Conservation (phyloP, 2,797 vertebrate genomes). For the Etheostoma perlongum region DNA sequence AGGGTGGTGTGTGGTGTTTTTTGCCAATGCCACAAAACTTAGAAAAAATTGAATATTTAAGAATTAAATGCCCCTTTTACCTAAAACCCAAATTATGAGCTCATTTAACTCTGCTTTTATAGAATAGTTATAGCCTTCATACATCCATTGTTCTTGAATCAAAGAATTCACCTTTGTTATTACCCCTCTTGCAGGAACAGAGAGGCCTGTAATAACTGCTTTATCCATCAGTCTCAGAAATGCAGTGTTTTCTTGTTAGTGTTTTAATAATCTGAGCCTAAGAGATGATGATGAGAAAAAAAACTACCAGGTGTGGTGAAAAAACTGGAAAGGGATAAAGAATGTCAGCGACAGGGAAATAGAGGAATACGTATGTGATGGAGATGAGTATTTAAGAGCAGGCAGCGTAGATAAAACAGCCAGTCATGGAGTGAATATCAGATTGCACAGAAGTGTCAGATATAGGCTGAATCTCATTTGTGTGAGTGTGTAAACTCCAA, state of each 20-base stretch:
- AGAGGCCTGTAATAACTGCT: slow-evolving; percentile 74
- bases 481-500: slow-evolving; percentile 48
- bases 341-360: slow-evolving; percentile 48
- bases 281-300: slow-evolving; percentile 36
- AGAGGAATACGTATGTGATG: slow-evolving; percentile 29
- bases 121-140: slow-evolving; percentile 62
- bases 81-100: slow-evolving; percentile 56
- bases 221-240: slow-evolving; percentile 67
- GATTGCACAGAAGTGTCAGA: slow-evolving; percentile 57
- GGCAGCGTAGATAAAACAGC: slow-evolving; percentile 27
- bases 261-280: slow-evolving; percentile 68
- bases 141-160: slow-evolving; percentile 57
- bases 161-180: slow-evolving; percentile 71
- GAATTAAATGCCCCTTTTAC: slow-evolving; percentile 62
- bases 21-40: slow-evolving; percentile 58
- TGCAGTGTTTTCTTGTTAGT: slow-evolving; percentile 71
- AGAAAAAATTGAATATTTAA: slow-evolving; percentile 55
- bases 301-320: slow-evolving; percentile 37
- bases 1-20: slow-evolving; percentile 30
- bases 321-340: slow-evolving; percentile 61
- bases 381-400: slow-evolving; percentile 35
- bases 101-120: slow-evolving; percentile 65
- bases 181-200: slow-evolving; percentile 78
- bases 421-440: slow-evolving; percentile 38
- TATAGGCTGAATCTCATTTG: slow-evolving; percentile 62